Percentiles rank a stretch among this genome's conserved stretches.
These are phyloP conservation scores for Apus apus DNA, from an alignment of 2,113 vertebrate genomes.

Conservation along the genomic window DNA sequence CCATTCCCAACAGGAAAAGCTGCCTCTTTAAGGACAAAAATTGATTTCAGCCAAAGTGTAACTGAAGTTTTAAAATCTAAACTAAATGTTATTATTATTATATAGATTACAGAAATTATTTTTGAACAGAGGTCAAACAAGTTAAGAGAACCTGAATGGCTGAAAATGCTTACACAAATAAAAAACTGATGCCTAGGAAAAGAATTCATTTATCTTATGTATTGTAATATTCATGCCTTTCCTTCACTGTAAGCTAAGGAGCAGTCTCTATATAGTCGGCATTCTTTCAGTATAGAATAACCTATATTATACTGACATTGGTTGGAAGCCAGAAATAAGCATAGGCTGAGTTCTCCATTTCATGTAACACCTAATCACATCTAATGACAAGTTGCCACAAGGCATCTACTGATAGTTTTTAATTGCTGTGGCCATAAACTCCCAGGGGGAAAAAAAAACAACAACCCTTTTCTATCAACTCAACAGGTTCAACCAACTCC, in stretches of 20 bases:
- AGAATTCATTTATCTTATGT: neutral
- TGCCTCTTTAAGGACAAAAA: neutral
- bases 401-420: neutral
- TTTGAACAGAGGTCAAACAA: neutral
- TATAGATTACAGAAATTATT: neutral
- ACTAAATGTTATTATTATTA: neutral
- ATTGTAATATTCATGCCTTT: neutral
- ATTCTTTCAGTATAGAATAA: neutral
- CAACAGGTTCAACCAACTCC: neutral
- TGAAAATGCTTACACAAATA: neutral
- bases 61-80: neutral
- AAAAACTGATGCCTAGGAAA: neutral
- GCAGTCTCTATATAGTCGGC: neutral
- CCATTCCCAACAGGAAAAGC: neutral
- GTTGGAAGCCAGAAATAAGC: constrained; percentile 5
- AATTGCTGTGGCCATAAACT: neutral
- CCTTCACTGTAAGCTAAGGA: neutral
- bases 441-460: neutral
- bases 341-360: neutral
- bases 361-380: neutral
- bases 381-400: neutral
- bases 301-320: neutral
- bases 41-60: neutral
- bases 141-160: neutral
- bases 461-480: neutral